Conservation (phyloP, 2,888 invertebrate genomes). For the Pachliopta kotzebuea region DNA sequence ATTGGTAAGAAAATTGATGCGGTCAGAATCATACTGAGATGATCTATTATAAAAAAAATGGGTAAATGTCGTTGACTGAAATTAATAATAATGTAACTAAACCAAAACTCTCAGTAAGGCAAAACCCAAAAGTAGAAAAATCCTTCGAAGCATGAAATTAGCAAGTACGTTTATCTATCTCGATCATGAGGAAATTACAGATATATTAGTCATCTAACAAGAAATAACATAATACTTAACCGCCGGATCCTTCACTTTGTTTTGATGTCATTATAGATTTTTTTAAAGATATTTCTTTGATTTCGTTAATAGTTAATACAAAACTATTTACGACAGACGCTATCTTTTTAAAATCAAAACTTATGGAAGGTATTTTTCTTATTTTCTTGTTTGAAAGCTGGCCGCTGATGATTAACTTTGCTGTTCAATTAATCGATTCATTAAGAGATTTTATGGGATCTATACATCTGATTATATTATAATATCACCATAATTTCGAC, state of each 20-base stretch:
- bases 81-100: conserved; percentile 10
- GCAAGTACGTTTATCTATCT: not conserved
- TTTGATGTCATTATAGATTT: not conserved
- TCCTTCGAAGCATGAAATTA: conserved; percentile 13
- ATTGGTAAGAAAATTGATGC: conserved; percentile 59
- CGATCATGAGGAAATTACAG: not conserved
- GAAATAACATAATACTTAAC: not conserved
- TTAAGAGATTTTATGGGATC: conserved; percentile 63
- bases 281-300: not conserved
- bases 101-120: conserved; percentile 36
- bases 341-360: conserved; percentile 33
- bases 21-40: conserved; percentile 54
- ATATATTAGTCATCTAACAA: not conserved
- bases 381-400: conserved; percentile 67
- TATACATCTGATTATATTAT: conserved; percentile 65
- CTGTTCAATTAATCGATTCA: conserved; percentile 73
- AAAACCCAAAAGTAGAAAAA: conserved; percentile 43
- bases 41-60: conserved; percentile 48
- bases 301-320: conserved; percentile 12
- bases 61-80: conserved; percentile 38
- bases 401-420: conserved; percentile 62
- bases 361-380: conserved; percentile 66
- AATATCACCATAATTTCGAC: conserved; percentile 48
- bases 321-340: conserved; percentile 36
- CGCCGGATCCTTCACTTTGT: not conserved